Evolutionary conservation across 2,888 invertebrate species (phyloP), one percentile per base, ranked within the genome.

Genomic region (Junonia oenone): DNA sequence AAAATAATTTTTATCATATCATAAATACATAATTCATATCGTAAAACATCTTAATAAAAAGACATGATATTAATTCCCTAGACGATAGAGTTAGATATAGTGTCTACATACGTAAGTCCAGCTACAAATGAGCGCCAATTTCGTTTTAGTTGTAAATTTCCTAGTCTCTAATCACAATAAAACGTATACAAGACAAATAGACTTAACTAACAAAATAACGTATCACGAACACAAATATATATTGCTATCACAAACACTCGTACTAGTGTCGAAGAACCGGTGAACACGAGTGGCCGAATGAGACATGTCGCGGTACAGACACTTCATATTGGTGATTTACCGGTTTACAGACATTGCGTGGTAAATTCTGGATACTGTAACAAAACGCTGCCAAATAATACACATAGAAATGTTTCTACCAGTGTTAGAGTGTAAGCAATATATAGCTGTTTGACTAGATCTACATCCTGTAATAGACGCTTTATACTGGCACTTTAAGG

Each of bases 11-110:
- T 76, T 71, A 79, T 84, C 87, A 88, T 89, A 88, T 89, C 88
- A 84, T 84, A 81, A 71, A 67, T 67, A 83, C 75, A 87, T 82
- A 88, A 87, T 76, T 88, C 86, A 85, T 89, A 88, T 86, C 76
- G 76, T 76, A 75, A 81, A 81, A 80, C 81, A 81, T 83, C 68
- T 84, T 81, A 77, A 68, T 38, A 69, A 69, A 80, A 79, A 79
- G 69, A 82, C 80, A 81, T 75, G 59, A 71, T 77, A 81, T 82
- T 37, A 35, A 81, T 78, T 74, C 76, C 67, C 65, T 79, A 83
- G 75, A 67, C n/a, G 31, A 64, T 83, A 85, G 76, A 66, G 66
- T 26, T 78, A 80, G 77, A 68, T 61, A 60, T 70, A 80, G 76
- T 70, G 67, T 67, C 72, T 73, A 72, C 68, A 68, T 72, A 73